These are phyloP conservation scores for Lepidonotus clava DNA, from an alignment of 2,888 invertebrate genomes.

Conservation along the genomic window DNA sequence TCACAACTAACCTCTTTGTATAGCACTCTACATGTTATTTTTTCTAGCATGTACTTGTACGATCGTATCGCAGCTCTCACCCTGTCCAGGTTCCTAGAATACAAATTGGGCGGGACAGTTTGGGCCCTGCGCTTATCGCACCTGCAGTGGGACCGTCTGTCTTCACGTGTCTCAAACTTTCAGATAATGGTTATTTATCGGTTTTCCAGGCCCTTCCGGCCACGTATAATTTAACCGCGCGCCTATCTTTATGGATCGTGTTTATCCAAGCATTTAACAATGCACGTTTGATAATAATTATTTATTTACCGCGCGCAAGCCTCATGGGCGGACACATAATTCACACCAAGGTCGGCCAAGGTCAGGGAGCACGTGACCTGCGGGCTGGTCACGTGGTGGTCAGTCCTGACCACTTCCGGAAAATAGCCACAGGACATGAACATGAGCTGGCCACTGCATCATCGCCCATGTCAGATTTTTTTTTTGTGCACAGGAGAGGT, in stretches of 20 bases:
- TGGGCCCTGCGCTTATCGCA: constrained; percentile 35
- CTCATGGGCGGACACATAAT: constrained; percentile 47
- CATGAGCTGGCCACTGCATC: constrained; percentile 32
- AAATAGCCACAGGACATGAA: constrained; percentile 42
- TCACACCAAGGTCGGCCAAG: constrained; percentile 1
- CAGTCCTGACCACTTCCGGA: constrained; percentile 52
- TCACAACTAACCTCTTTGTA: too few relatives aligned
- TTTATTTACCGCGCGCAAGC: constrained; percentile 25
- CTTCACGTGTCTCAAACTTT: constrained; percentile 19
- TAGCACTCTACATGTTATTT: too few relatives aligned
- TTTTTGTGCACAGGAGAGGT: too few relatives aligned
- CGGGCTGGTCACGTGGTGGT: constrained; percentile 40
- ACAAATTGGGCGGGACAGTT: too few relatives aligned
- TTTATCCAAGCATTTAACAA: constrained; percentile 52
- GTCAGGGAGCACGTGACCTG: background rate
- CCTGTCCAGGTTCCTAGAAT: too few relatives aligned
- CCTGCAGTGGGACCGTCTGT: background rate
- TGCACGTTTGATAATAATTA: constrained; percentile 50
- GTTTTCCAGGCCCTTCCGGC: constrained; percentile 1
- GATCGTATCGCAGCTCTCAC: too few relatives aligned
- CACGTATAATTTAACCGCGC: constrained; percentile 22
- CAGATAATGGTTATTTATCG: constrained; percentile 44
- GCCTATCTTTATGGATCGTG: constrained; percentile 49
- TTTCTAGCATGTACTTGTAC: too few relatives aligned
- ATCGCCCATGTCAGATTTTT: constrained; percentile 13